phyloP scores from a whole-genome alignment of 2,113 vertebrate species.

The Ammospiza caudacuta region DNA sequence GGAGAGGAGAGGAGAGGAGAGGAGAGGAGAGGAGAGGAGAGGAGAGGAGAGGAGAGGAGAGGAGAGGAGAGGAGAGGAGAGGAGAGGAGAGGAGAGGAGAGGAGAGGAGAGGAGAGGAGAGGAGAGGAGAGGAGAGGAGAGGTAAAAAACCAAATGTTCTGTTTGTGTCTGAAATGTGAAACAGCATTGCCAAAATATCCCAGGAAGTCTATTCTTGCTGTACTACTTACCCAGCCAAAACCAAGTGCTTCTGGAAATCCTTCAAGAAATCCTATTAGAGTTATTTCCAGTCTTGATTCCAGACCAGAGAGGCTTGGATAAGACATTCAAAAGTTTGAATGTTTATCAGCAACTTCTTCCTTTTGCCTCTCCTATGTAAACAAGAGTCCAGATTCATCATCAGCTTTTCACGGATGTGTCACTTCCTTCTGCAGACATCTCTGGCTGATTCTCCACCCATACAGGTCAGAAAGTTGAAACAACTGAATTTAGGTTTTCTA shows the following conservation, averaged over 20 bases:
- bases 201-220: conserved; percentile 31
- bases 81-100: no score
- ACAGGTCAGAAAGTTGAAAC: not conserved
- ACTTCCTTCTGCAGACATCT: not conserved
- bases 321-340: not conserved
- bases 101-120: no score
- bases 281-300: conserved; percentile 39
- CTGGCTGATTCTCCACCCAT: not conserved
- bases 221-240: conserved; percentile 39
- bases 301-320: conserved; percentile 29
- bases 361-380: not conserved
- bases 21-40: not conserved
- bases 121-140: no score
- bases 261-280: conserved; percentile 41
- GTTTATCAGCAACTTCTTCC: conserved; percentile 1
- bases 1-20: no score
- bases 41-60: no score
- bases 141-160: not conserved
- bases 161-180: conserved; percentile 10
- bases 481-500: not conserved
- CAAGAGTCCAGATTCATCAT: not conserved
- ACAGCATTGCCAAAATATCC: conserved; percentile 13
- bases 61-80: no score
- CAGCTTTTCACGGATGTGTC: not conserved
- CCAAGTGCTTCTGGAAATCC: conserved; percentile 45